These are phyloP conservation scores for Lanius ludovicianus DNA, from an alignment of 2,113 vertebrate genomes.

Conservation along the genomic window DNA sequence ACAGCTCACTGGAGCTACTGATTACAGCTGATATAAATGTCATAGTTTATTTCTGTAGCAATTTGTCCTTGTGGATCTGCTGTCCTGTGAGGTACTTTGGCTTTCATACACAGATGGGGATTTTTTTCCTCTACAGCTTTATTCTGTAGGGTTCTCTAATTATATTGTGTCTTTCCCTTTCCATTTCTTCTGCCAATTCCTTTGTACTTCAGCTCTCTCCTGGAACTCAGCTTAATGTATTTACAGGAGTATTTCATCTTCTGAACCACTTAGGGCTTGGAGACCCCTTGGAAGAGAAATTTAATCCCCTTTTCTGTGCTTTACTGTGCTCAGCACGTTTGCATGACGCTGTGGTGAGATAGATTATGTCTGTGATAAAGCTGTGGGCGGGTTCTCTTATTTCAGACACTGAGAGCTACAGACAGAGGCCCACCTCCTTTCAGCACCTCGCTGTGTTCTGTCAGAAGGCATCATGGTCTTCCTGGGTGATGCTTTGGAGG, in stretches of 20 bases:
- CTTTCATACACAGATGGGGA: not conserved
- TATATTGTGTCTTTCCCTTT: not conserved
- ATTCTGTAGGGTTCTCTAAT: not conserved
- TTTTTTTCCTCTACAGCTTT: not conserved
- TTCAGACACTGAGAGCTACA: not conserved
- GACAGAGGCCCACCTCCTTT: not conserved
- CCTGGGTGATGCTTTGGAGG: not conserved
- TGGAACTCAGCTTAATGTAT: slow-evolving; percentile 24
- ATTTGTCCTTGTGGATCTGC: slow-evolving; percentile 23
- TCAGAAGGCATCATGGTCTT: not conserved
- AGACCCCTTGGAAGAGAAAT: slow-evolving; percentile 32
- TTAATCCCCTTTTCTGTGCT: not conserved
- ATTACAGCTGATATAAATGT: slow-evolving; percentile 56
- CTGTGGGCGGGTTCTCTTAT: not conserved
- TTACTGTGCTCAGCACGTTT: not conserved
- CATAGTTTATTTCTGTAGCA: slow-evolving; percentile 31
- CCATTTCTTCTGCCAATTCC: slow-evolving; percentile 10
- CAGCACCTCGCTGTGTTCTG: not conserved
- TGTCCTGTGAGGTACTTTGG: slow-evolving; percentile 38
- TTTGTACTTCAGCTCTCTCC: slow-evolving; percentile 26
- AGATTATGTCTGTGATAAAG: not conserved
- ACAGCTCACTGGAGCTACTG: slow-evolving; percentile 47
- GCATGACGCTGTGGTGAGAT: not conserved
- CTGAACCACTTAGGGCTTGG: not conserved
- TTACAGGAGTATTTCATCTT: slow-evolving; percentile 27